A percentile compares a stretch with the other conserved stretches of the same genome.
phyloP scores from a whole-genome alignment of 2,797 vertebrate species.

The Crocidura indochinensis region DNA sequence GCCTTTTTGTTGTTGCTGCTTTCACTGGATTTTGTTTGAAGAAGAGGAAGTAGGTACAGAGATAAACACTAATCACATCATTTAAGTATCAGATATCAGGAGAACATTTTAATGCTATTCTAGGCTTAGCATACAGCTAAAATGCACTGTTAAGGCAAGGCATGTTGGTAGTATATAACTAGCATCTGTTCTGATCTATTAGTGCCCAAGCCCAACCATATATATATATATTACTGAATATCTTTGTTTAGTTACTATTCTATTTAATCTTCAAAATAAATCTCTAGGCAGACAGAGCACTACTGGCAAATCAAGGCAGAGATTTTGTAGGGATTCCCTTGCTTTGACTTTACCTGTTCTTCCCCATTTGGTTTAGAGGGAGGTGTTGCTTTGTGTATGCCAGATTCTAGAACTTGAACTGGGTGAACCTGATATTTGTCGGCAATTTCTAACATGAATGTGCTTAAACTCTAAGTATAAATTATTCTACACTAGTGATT shows the following conservation, averaged over 20 bases:
- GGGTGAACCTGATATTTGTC: background rate
- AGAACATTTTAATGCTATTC: conserved; percentile 55
- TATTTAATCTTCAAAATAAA: conserved; percentile 64
- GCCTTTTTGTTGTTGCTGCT: background rate
- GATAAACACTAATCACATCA: conserved; percentile 44
- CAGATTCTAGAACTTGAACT: conserved; percentile 5
- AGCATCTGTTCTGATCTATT: conserved; percentile 71
- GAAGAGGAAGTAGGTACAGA: background rate
- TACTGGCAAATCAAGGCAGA: background rate
- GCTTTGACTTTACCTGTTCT: background rate
- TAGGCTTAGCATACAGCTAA: conserved; percentile 35
- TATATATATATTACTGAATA: conserved; percentile 68
- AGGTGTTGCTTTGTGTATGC: background rate
- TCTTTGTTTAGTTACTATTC: conserved; percentile 31
- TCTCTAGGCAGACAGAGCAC: background rate
- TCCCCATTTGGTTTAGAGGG: background rate
- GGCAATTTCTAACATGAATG: background rate
- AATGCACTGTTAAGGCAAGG: background rate
- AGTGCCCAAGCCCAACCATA: conserved; percentile 60
- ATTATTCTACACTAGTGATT: background rate
- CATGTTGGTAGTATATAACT: conserved; percentile 55
- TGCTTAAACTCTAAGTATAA: background rate
- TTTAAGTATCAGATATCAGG: conserved; percentile 29
- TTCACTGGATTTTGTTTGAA: conserved; percentile 56
- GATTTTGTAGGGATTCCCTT: too few relatives aligned